Conservation (phyloP, 1,140 invertebrate genomes). For the Condylostylus longicornis region DNA sequence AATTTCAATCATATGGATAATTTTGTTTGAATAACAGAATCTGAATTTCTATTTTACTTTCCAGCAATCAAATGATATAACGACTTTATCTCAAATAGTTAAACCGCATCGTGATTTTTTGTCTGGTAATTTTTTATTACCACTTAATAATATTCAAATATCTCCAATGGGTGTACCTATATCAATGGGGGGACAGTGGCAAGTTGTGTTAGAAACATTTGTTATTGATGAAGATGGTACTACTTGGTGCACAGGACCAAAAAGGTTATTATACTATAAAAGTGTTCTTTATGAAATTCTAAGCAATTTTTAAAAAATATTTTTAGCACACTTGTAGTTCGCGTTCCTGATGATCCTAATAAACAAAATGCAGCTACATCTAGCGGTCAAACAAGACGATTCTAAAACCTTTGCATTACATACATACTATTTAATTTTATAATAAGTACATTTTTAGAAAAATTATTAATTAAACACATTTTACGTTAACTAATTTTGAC, state of each 20-base stretch:
- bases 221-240: conserved; percentile 30
- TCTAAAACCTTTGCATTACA: too few species aligned
- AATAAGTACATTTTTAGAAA: too few species aligned
- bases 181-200: conserved; percentile 28
- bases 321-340: conserved; percentile 23
- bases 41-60: conserved; percentile 5
- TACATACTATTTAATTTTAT: too few species aligned
- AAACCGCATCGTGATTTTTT: conserved; percentile 68
- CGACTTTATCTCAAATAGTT: conserved; percentile 46
- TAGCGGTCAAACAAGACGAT: background rate
- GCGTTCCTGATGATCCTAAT: conserved; percentile 27
- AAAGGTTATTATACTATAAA: conserved; percentile 9
- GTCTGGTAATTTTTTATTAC: conserved; percentile 57
- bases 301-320: background rate
- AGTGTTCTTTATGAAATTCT: background rate
- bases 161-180: conserved; percentile 12
- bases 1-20: conserved; percentile 4
- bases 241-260: conserved; percentile 28
- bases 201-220: conserved; percentile 29
- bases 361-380: conserved; percentile 17
- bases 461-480: too few species aligned
- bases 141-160: conserved; percentile 29
- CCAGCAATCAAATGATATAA: conserved; percentile 32
- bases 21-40: background rate
- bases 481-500: too few species aligned